Conservation (phyloP, 2,797 vertebrate genomes). For the Euthynnus affinis region DNA sequence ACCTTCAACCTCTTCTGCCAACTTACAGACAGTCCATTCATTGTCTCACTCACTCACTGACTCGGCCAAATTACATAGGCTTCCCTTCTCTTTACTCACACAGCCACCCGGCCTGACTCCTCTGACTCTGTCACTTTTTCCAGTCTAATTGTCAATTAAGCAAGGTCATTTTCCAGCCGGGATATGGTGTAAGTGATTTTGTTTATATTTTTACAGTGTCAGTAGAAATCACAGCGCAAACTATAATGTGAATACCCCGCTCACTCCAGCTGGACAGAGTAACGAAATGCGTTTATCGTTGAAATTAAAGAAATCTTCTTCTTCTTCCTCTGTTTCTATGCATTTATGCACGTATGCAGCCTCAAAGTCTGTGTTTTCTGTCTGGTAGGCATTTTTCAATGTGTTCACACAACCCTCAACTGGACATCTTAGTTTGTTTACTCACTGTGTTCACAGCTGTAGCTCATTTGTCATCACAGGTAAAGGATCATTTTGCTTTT, state of each 20-base stretch:
- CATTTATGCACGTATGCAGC: not conserved
- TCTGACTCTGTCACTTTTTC: slow-evolving; percentile 63
- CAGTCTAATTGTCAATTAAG: slow-evolving; percentile 63
- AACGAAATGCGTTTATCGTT: slow-evolving; percentile 47
- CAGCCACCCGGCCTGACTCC: slow-evolving; percentile 25
- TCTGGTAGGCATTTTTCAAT: not conserved
- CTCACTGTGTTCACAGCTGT: slow-evolving; percentile 12
- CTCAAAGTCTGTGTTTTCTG: slow-evolving; percentile 6
- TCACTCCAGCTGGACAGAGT: slow-evolving; percentile 7
- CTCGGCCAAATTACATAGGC: slow-evolving; percentile 34
- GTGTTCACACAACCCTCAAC: not conserved
- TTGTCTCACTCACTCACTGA: slow-evolving; percentile 24
- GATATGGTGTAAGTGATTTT: slow-evolving; percentile 54
- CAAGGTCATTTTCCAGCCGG: slow-evolving; percentile 57
- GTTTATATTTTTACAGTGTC: slow-evolving; percentile 68
- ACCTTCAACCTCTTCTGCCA: slow-evolving; percentile 22
- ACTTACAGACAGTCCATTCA: slow-evolving; percentile 39
- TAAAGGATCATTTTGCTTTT: not conserved
- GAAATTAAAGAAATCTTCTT: slow-evolving; percentile 29
- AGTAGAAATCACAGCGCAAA: slow-evolving; percentile 40
- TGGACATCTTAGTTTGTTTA: not conserved
- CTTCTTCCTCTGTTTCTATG: slow-evolving; percentile 31
- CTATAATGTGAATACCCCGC: slow-evolving; percentile 33
- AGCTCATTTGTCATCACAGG: slow-evolving; percentile 19
- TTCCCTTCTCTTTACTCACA: slow-evolving; percentile 11